Conservation (phyloP, 2,797 vertebrate species). For the Bradypodion ventrale region DNA sequence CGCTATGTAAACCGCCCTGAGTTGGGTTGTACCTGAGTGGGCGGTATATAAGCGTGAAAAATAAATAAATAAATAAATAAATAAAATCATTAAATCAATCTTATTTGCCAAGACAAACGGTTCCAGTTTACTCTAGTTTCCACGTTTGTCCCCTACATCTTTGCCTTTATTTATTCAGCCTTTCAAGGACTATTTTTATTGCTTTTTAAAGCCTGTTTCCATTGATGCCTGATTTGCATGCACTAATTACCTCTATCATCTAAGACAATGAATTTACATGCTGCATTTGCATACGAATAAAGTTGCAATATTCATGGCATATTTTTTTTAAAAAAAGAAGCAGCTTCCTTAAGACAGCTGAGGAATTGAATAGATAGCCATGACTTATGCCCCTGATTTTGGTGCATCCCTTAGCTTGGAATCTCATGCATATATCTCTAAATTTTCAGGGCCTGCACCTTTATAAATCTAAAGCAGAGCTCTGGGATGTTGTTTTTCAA, state of each 20-base stretch:
- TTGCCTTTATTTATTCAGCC: not conserved
- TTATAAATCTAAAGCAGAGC: not conserved
- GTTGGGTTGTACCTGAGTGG: too few relatives aligned
- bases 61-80: too few relatives aligned
- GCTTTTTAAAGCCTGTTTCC: not conserved
- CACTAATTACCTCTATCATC: not conserved
- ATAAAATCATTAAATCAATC: too few relatives aligned
- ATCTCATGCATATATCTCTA: not conserved
- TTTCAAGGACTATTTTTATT: not conserved
- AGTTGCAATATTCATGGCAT: not conserved
- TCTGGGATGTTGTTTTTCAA: too few relatives aligned
- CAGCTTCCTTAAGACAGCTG: not conserved
- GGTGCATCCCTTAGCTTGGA: too few relatives aligned
- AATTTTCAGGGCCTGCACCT: not conserved
- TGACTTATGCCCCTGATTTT: not conserved
- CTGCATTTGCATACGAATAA: not conserved
- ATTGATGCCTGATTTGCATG: not conserved
- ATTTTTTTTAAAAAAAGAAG: too few relatives aligned
- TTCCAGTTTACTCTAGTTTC: too few relatives aligned
- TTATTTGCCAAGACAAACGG: too few relatives aligned
- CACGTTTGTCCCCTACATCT: too few relatives aligned
- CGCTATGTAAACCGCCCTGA: too few relatives aligned
- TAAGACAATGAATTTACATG: not conserved
- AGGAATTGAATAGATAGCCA: not conserved
- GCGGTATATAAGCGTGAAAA: too few relatives aligned